Conservation (phyloP, 2,797 vertebrate species). For the Chaunax sp. region DNA sequence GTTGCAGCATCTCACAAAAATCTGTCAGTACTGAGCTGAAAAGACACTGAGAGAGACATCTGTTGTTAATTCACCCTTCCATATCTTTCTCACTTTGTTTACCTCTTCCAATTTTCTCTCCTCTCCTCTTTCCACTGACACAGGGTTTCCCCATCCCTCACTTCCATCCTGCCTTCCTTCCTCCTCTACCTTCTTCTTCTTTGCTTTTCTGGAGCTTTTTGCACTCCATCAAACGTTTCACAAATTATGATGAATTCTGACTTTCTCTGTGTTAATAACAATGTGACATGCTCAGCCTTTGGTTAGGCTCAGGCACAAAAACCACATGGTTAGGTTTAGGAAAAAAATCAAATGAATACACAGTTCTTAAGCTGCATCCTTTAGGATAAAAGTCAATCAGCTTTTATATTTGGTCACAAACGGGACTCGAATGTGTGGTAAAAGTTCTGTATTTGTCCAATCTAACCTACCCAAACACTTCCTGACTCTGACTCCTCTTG, state of each 20-base stretch:
- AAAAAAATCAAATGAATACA: no score
- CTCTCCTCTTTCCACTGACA: not conserved
- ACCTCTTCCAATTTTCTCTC: not conserved
- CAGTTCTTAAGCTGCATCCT: no score
- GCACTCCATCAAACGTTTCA: not conserved
- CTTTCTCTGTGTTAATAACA: not conserved
- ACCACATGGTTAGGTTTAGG: no score
- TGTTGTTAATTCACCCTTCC: slow-evolving; percentile 12
- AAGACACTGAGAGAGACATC: slow-evolving; percentile 12
- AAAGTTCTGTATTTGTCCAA: no score
- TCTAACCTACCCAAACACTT: no score
- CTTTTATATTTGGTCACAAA: no score
- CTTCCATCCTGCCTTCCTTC: not conserved
- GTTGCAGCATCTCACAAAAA: slow-evolving; percentile 54
- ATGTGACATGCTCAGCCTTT: no score
- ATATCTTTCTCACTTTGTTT: not conserved
- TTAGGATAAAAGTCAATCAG: no score
- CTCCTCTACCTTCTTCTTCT: not conserved
- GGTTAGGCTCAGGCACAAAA: no score
- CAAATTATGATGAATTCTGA: not conserved
- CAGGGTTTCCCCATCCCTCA: no score
- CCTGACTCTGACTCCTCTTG: no score
- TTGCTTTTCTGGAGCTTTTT: not conserved
- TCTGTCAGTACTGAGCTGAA: slow-evolving; percentile 51
- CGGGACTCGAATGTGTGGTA: no score